These are phyloP conservation scores for Taeniopygia guttata DNA, from an alignment of 2,797 vertebrate genomes.

Conservation along the genomic window DNA sequence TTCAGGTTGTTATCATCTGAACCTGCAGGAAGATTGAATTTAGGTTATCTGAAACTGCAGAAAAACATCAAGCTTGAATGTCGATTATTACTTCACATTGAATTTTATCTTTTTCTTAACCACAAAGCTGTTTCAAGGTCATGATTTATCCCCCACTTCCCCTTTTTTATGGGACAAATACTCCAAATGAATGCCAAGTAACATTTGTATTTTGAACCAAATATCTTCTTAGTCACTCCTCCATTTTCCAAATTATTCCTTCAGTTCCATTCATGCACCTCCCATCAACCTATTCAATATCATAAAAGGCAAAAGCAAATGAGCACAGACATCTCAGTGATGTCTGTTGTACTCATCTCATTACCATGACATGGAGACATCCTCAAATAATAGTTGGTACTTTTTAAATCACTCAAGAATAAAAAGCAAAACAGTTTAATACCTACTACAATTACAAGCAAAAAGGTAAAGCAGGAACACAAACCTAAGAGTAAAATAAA, in stretches of 20 bases:
- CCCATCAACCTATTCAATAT: background rate
- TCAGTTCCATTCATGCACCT: background rate
- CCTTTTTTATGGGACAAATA: background rate
- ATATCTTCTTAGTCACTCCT: background rate
- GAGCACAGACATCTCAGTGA: background rate
- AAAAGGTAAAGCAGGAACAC: background rate
- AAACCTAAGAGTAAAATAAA: background rate
- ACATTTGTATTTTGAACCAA: background rate
- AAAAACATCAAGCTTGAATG: background rate
- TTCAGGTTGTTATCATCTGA: conserved; percentile 98
- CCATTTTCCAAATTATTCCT: background rate
- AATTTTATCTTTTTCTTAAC: background rate
- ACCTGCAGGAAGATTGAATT: conserved; percentile 89
- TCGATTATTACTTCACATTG: background rate
- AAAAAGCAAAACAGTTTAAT: background rate
- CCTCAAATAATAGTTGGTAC: background rate
- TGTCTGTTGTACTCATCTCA: background rate
- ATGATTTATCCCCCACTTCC: rapidly evolving
- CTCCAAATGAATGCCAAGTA: background rate
- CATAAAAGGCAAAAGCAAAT: background rate
- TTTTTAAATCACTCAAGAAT: background rate
- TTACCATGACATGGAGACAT: background rate
- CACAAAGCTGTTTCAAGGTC: background rate
- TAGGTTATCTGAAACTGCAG: conserved; percentile 81
- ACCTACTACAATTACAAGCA: background rate